Evolutionary conservation across 2,888 invertebrate genomes (phyloP), one percentile per base, ranked within the genome.

Genomic region (Geophilus truncorum): DNA sequence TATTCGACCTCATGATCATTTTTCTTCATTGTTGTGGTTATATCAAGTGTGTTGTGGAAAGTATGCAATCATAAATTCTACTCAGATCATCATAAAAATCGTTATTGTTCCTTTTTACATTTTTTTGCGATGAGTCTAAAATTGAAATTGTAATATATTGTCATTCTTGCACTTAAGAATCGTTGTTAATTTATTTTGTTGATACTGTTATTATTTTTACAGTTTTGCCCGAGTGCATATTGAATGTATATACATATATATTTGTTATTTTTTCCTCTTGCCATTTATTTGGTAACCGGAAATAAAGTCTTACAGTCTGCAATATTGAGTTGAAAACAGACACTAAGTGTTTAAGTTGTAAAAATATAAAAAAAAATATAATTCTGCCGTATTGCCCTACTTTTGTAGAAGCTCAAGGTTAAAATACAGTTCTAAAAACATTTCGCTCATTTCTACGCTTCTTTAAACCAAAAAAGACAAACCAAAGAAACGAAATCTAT

Each of bases 341-440:
- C 62, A 25, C 25, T 12, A 62, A 62, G 23, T 62, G 25, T 62
- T 62, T 62, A 28, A 45, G 15, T 45, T 45, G n/a, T 45, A 7
- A 45, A 45, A 15, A 15, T 25, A 62, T 62, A 23, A 45, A n/a
- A n/a, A 7, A 45, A 45, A 15, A 15, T 25, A 62, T 62, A 23
- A 45, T 45, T 62, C 7, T 62, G 62, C 62, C 62, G 62, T 62
- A 62, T 62, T 62, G 62, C 62, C 62, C 62, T 62, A 62, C 25
- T 23, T 62, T 45, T 62, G 62, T 62, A 62, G 62, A 23, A 25
- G 62, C 62, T 62, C 62, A 62, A 62, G 62, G 15, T 25, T 25
- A 23, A 9, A 9, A 23, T 25, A 1, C 9, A 62, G 25, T 9
- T 21, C n/a, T n/a, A 62, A 23, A 3, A 9, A 5, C 9, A 62